Percentiles rank a stretch among this genome's conserved stretches.
Evolutionary conservation across 2,888 invertebrate species (phyloP).

Genomic region (Silvanus unidentatus): DNA sequence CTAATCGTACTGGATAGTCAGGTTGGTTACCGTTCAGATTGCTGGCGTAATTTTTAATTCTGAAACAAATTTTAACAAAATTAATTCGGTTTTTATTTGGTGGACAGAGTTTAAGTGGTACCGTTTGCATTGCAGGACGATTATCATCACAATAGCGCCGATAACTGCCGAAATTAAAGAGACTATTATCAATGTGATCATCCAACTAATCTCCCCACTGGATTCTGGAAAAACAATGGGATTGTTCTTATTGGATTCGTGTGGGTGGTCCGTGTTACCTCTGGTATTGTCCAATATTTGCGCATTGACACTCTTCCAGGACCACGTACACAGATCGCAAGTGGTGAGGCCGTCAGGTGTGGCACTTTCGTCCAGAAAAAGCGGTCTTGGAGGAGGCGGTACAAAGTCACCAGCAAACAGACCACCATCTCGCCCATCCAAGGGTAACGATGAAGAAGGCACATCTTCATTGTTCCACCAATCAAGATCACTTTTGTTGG

Average conservation of each 20-base stretch:
- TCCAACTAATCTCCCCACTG: slow-evolving; percentile 63
- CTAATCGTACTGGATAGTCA: too few species aligned
- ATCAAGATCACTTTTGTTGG: slow-evolving; percentile 22
- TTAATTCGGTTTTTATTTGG: not conserved
- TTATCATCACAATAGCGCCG: slow-evolving; percentile 67
- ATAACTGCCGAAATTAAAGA: slow-evolving; percentile 64
- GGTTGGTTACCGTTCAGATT: too few species aligned
- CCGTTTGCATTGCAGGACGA: slow-evolving; percentile 63
- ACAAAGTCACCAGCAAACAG: slow-evolving; percentile 51
- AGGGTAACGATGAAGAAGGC: slow-evolving; percentile 20
- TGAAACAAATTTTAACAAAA: not conserved
- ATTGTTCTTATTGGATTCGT: too few species aligned
- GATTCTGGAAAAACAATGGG: slow-evolving; percentile 52
- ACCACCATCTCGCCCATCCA: slow-evolving; percentile 40
- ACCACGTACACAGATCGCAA: slow-evolving; percentile 70
- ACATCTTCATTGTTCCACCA: slow-evolving; percentile 31
- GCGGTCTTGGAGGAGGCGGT: slow-evolving; percentile 62
- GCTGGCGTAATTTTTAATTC: not conserved
- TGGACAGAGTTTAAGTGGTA: slow-evolving; percentile 33
- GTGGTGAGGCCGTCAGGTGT: slow-evolving; percentile 64
- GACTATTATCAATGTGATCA: slow-evolving; percentile 63
- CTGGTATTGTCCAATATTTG: slow-evolving; percentile 53
- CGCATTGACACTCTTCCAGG: slow-evolving; percentile 50
- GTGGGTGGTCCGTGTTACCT: too few species aligned
- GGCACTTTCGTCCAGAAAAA: slow-evolving; percentile 58